Conservation (phyloP, 2,888 invertebrate species). For the Pammene aurita region DNA sequence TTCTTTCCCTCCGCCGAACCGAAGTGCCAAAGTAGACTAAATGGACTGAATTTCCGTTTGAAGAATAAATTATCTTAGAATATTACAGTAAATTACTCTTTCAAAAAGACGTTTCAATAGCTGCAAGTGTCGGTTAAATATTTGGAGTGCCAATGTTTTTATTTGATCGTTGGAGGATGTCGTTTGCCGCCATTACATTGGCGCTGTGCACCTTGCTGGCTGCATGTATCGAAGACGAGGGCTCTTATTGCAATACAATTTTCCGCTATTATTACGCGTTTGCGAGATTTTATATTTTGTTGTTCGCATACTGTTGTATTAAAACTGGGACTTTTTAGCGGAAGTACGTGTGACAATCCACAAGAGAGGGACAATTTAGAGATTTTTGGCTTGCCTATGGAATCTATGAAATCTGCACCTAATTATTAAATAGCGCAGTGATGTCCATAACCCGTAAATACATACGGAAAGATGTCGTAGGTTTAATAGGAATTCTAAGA, state of each 20-base stretch:
- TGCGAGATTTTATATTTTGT: too few relatives aligned
- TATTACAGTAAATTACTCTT: slow-evolving; percentile 69
- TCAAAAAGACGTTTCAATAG: slow-evolving; percentile 48
- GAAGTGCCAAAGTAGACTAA: slow-evolving; percentile 78
- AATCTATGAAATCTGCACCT: too few relatives aligned
- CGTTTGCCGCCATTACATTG: slow-evolving; percentile 17
- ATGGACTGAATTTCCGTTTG: slow-evolving; percentile 77
- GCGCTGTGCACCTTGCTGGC: slow-evolving; percentile 1
- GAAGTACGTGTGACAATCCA: too few relatives aligned
- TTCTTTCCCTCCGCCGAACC: slow-evolving; percentile 73
- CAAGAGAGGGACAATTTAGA: too few relatives aligned
- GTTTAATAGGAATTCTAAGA: too few relatives aligned
- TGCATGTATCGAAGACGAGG: slow-evolving; percentile 8
- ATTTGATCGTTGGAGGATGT: slow-evolving; percentile 16
- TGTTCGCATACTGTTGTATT: too few relatives aligned
- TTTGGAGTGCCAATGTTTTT: slow-evolving; percentile 34
- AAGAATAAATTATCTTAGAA: slow-evolving; percentile 72
- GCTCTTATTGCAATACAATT: slow-evolving; percentile 1
- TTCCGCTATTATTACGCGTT: neutral
- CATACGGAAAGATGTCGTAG: too few relatives aligned
- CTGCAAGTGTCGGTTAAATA: slow-evolving; percentile 45
- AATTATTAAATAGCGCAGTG: too few relatives aligned
- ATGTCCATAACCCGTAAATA: too few relatives aligned
- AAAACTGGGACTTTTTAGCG: too few relatives aligned
- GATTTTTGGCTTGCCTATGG: too few relatives aligned